Base-by-base conservation (phyloP, 2,797 vertebrate genomes). In the Neostethus bicornis region DNA sequence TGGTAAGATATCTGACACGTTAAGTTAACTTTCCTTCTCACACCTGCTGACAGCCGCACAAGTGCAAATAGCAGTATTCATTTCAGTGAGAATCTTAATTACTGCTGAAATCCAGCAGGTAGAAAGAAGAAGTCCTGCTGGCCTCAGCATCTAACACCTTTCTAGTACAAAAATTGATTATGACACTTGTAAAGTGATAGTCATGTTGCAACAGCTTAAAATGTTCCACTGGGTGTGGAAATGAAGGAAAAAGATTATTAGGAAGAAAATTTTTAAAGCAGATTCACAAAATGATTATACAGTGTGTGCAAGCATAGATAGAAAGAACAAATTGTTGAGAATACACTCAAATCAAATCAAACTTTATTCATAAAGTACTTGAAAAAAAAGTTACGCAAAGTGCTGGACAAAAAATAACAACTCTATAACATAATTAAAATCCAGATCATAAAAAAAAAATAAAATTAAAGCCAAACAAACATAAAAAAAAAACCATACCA, bases 81-180 rank as follows among this genome's bases (percentile, higher is more conserved):
- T 37, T 13, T 16, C n/a, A 37, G 3, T 34, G 37, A 16, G 34
- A 37, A 7, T 16, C 34, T 37, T 37, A 37, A 14, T 37, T 47
- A 24, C 19, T 13, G 14, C 32, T 34, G 10, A 47, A n/a, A 23
- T 47, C 35, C 29, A 25, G 47, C 34, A 47, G 34, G 19, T 24
- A 16, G 29, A 47, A 46, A 28, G 12, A 46, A 32, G 29, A 25
- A 46, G 44, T 29, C 32, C 24, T 38, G 32, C 43, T 57, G 44
- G 19, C 57, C 46, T 47, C 34, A 57, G 24, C 11, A 29, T 29
- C 44, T 38, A 25, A 5, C 28, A 28, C 46, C 34, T 44, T 43
- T 44, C 28, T 19, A 11, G 41, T 34, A 45, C 34, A 25, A 41
- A 44, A 23, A 25, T 29, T 44, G 52, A 45, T 55, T 34, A 34